Base-by-base conservation (phyloP, 2,888 invertebrate genomes). In the Uropetala carovei region DNA sequence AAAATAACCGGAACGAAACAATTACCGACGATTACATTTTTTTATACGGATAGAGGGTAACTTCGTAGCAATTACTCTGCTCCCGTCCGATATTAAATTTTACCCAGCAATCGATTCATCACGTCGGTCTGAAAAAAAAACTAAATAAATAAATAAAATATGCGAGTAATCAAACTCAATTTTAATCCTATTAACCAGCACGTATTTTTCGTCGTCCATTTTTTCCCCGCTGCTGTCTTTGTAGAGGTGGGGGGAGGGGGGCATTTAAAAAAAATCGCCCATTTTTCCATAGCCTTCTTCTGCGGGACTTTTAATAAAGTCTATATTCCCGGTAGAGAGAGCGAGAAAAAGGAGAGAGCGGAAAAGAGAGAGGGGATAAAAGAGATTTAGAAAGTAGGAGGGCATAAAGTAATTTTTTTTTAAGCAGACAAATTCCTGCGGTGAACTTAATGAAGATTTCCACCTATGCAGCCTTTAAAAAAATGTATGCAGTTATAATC, bases 401-500 rank as follows among this genome's bases (percentile, higher is more conserved):
- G n/a, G n/a, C n/a, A 75, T 75, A 75, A 22, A 75, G 27, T 27
- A 7, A 22, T 22, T 4, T 4, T 60, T 18, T 18, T 75, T 64
- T 64, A 64, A 68, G 22, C 89, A 68, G 89, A 68, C 89, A 22
- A 89, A 89, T 89, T 89, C 89, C 68, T 89, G 89, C 89, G 89
- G 60, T 64, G 18, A 64, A 64, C 89, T 14, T 89, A 64, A 89
- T 89, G 64, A 89, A 89, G 89, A 89, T 89, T 89, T 89, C 89
- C 89, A 89, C 89, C 89, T 89, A 89, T 89, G 89, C 43, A 89
- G 64, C 89, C 43, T 89, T 75, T 75, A 75, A 64, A 89, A 86
- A 86, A 89, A 89, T 89, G 89, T 64, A 89, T 43, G 89, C 89
- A 89, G 89, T 89, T 89, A 89, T 89, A 89, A 89, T 64, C 64